Base-by-base conservation (phyloP, 2,113 vertebrate genomes). In the Mesembrinibis cayennensis region DNA sequence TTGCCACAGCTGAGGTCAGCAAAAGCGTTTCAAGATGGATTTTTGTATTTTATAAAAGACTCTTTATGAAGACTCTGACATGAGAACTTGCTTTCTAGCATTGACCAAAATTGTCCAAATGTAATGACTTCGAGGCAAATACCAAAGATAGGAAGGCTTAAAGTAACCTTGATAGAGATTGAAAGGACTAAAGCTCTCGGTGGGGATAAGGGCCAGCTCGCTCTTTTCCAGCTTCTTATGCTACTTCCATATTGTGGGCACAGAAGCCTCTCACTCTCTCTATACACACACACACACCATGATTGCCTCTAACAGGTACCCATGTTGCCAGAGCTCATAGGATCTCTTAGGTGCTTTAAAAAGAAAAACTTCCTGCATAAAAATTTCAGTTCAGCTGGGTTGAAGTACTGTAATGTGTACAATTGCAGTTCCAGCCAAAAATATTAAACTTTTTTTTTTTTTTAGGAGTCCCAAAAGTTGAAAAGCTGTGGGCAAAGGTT, bases 241-340 rank as follows among this genome's bases (percentile, higher is more conserved):
- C 6, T 44, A 12, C 21, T 82, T 52, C 36, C 30, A 18, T 30
- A 11, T 18, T 34, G n/a, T 34, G 20, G 19, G 69, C 47, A 19
- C 32, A 38, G 8, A 87, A 61, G 61, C 14, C 27, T 84, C 45
- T 63, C 40, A 5, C 26, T 25, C 2, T 16, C 29, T 52, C 27
- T 58, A 1, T 21, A 8, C 8, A 12, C 36, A 20, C 9, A 8
- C 7, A 11, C 42, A 16, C 6, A 6, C 38, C 5, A 0, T 22
- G 58, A 44, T 18, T 36, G 32, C 34, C 76, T 38, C 26, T 32
- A 62, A 15, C 16, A 71, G 50, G 5, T 42, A 20, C 7, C 4
- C 9, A 2, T 14, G 15, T 30, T 53, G 58, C 38, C 38, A n/a
- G 59, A 81, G 63, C 7, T 82, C 72, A 65, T 47, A 5, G 13